Percentiles rank a stretch among this genome's conserved stretches.
phyloP scores from a whole-genome alignment of 2,888 invertebrate genomes.

The Chrysina gloriosa region DNA sequence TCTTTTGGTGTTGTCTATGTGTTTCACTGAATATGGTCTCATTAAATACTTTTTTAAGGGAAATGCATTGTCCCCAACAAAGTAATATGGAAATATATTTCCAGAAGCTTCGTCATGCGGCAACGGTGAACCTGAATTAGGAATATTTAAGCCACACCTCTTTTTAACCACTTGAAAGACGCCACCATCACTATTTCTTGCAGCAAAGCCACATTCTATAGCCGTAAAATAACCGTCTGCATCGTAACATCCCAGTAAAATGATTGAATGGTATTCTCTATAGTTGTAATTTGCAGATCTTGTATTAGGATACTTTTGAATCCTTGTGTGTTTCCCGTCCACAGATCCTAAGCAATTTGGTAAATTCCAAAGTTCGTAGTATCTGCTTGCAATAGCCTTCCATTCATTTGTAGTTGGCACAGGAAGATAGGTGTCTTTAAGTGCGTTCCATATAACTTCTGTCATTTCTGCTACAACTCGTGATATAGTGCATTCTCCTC shows the following conservation, averaged over 20 bases:
- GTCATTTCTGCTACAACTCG: constrained; percentile 20
- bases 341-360: constrained; percentile 36
- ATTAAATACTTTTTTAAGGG: constrained; percentile 26
- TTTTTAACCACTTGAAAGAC: constrained; percentile 49
- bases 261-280: constrained; percentile 53
- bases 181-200: constrained; percentile 56
- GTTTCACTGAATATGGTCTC: constrained; percentile 16
- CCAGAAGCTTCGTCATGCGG: constrained; percentile 14
- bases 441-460: constrained; percentile 12
- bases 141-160: constrained; percentile 33
- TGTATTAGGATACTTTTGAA: constrained; percentile 52
- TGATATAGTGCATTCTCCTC: constrained; percentile 28
- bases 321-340: constrained; percentile 49
- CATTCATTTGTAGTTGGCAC: constrained; percentile 48
- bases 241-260: constrained; percentile 54
- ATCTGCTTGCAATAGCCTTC: constrained; percentile 39
- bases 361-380: constrained; percentile 37
- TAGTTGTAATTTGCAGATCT: constrained; percentile 54
- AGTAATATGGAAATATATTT: constrained; percentile 31
- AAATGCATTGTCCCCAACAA: constrained; percentile 38
- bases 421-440: constrained; percentile 15
- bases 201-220: constrained; percentile 54
- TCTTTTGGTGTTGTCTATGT: constrained; percentile 23
- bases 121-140: constrained; percentile 18
- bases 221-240: constrained; percentile 55